Percentiles rank a stretch among this genome's conserved stretches.
Conservation (phyloP, 2,797 vertebrate species). For the Aeoliscus strigatus region DNA sequence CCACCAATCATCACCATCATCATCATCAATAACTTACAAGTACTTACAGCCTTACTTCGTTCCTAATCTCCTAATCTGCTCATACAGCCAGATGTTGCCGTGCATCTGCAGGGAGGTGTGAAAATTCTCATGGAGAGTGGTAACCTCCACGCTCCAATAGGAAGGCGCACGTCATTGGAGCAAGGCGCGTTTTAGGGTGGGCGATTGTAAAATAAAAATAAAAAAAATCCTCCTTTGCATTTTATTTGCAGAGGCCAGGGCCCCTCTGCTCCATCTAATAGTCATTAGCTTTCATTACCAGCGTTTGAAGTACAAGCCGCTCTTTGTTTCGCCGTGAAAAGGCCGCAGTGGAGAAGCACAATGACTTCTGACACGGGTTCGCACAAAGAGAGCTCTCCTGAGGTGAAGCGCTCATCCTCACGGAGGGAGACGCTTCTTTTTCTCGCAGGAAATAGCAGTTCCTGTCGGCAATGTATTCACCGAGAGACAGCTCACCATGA, state of each 20-base stretch:
- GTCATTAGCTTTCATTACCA: conserved; percentile 92
- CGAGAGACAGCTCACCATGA: too few relatives aligned
- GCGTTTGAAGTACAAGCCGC: conserved; percentile 83
- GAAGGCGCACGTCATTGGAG: conserved; percentile 45
- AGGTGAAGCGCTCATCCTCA: too few relatives aligned
- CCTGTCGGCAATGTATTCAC: conserved; percentile 48
- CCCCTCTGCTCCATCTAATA: conserved; percentile 81
- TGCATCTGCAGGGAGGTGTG: conserved; percentile 69
- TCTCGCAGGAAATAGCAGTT: conserved; percentile 75
- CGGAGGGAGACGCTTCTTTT: too few relatives aligned
- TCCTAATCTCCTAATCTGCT: too few relatives aligned
- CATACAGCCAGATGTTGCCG: conserved; percentile 4
- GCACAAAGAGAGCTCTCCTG: neutral
- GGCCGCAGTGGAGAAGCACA: conserved; percentile 74
- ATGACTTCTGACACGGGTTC: conserved; percentile 79
- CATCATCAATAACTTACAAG: too few relatives aligned
- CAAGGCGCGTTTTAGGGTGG: conserved; percentile 61
- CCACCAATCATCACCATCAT: too few relatives aligned
- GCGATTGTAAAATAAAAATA: conserved; percentile 72
- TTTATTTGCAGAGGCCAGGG: conserved; percentile 75
- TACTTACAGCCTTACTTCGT: too few relatives aligned
- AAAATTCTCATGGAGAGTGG: conserved; percentile 81
- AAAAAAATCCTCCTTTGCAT: conserved; percentile 65
- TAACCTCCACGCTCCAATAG: conserved; percentile 55
- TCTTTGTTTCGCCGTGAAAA: conserved; percentile 77